Evolutionary conservation across 2,797 vertebrate species (phyloP).

Genomic region (Coreius guichenoti): DNA sequence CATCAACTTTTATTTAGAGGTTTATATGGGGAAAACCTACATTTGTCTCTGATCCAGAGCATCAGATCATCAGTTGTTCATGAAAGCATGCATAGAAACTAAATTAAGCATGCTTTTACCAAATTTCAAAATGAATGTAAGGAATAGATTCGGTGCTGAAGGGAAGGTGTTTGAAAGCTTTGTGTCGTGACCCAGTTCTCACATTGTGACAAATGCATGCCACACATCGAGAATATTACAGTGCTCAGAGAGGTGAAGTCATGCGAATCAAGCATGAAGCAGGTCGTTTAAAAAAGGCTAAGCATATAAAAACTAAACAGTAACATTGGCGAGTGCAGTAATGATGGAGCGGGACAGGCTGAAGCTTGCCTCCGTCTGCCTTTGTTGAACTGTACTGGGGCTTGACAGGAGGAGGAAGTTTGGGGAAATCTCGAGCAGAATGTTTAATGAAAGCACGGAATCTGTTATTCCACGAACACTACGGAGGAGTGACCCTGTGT

Average conservation of each 20-base stretch:
- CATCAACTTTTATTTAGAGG: not conserved
- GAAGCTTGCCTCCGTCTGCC: constrained; percentile 37
- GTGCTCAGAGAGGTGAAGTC: not conserved
- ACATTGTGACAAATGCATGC: not conserved
- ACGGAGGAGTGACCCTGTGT: constrained; percentile 9
- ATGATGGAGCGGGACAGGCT: constrained; percentile 43
- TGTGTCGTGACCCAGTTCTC: not conserved
- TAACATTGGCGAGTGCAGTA: not conserved
- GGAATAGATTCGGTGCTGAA: not conserved
- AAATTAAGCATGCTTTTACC: not conserved
- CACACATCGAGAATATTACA: not conserved
- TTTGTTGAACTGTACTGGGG: constrained; percentile 36
- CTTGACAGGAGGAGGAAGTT: constrained; percentile 39
- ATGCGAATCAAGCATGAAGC: constrained; percentile 18
- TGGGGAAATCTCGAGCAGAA: constrained; percentile 10
- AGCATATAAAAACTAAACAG: constrained; percentile 22
- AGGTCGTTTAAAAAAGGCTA: not conserved
- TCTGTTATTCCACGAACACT: constrained; percentile 13
- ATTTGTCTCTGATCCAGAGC: not conserved
- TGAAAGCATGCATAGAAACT: not conserved
- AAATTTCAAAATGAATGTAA: not conserved
- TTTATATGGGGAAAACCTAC: not conserved
- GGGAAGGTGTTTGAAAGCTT: constrained; percentile 12
- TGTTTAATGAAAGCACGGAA: constrained; percentile 25
- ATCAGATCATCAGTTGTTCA: not conserved